Conservation (phyloP, 2,888 invertebrate species). For the Melanophora roralis region DNA sequence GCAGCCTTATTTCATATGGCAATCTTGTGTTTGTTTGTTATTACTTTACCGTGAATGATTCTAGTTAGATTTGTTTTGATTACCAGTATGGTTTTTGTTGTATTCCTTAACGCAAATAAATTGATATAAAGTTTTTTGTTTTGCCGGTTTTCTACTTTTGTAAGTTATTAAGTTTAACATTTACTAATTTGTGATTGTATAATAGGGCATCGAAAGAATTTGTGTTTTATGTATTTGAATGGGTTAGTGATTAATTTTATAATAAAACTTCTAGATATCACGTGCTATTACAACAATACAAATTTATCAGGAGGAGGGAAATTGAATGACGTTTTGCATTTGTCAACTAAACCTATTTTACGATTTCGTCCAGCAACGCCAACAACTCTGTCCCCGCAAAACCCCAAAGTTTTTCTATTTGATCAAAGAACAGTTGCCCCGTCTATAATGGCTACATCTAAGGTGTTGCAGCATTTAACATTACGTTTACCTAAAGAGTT, state of each 20-base stretch:
- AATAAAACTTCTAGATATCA: constrained; percentile 31
- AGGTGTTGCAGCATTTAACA: constrained; percentile 72
- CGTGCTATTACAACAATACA: constrained; percentile 43
- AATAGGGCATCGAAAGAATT: background rate
- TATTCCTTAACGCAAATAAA: too few relatives aligned
- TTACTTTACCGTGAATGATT: too few relatives aligned
- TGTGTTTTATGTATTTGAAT: too few relatives aligned
- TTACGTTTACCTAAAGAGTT: constrained; percentile 81
- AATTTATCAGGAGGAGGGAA: constrained; percentile 2
- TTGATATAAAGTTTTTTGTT: background rate
- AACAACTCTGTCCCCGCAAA: constrained; percentile 21
- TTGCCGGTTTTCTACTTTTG: background rate
- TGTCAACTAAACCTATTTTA: constrained; percentile 65
- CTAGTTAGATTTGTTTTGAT: too few relatives aligned
- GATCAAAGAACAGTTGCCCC: constrained; percentile 62
- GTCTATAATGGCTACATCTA: constrained; percentile 71
- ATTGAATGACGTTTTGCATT: constrained; percentile 30
- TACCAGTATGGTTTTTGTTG: too few relatives aligned
- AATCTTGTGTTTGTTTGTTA: too few relatives aligned
- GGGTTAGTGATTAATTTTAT: background rate
- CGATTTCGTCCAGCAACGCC: constrained; percentile 59
- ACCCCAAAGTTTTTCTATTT: background rate
- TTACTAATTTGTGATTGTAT: constrained; percentile 11
- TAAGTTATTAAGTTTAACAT: background rate
- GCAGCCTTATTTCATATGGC: too few relatives aligned